These are phyloP conservation scores for Cybosia mesomella DNA, from an alignment of 2,888 invertebrate genomes.

Conservation along the genomic window DNA sequence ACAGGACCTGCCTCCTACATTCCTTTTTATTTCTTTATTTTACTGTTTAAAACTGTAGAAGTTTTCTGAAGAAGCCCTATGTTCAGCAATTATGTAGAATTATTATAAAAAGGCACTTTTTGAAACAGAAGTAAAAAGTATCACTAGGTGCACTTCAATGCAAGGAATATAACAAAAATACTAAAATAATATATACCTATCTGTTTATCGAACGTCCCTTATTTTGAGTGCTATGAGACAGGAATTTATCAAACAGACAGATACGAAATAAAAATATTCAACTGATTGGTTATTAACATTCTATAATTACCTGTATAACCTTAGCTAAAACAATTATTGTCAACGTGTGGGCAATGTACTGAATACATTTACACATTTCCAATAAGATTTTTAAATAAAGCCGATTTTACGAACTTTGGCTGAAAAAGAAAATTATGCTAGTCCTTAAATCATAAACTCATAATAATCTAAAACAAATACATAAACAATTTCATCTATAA, in stretches of 20 bases:
- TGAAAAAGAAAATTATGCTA: conserved; percentile 58
- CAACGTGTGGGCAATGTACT: not conserved
- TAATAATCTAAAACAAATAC: conserved; percentile 76
- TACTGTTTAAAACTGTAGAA: not conserved
- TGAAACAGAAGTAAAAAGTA: conserved; percentile 57
- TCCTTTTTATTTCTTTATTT: conserved; percentile 19
- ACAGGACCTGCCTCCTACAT: conserved; percentile 26
- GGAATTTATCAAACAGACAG: conserved; percentile 19
- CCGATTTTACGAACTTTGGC: conserved; percentile 69
- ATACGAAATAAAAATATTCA: conserved; percentile 33
- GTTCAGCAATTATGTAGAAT: conserved; percentile 35
- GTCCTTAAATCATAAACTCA: conserved; percentile 71
- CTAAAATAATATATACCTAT: not conserved
- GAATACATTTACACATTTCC: conserved; percentile 21
- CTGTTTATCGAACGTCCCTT: conserved; percentile 23
- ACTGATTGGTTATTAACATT: conserved; percentile 39
- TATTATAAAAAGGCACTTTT: conserved; percentile 72
- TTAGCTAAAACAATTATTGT: conserved; percentile 10
- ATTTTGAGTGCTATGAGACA: not conserved
- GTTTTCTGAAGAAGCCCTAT: not conserved
- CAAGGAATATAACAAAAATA: not conserved
- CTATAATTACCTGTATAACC: conserved; percentile 15
- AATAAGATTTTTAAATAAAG: conserved; percentile 39
- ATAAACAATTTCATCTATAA: conserved; percentile 82
- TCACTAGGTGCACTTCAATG: conserved; percentile 49